phyloP scores from a whole-genome alignment of 2,888 invertebrate genomes.

The Unio pictorum region DNA sequence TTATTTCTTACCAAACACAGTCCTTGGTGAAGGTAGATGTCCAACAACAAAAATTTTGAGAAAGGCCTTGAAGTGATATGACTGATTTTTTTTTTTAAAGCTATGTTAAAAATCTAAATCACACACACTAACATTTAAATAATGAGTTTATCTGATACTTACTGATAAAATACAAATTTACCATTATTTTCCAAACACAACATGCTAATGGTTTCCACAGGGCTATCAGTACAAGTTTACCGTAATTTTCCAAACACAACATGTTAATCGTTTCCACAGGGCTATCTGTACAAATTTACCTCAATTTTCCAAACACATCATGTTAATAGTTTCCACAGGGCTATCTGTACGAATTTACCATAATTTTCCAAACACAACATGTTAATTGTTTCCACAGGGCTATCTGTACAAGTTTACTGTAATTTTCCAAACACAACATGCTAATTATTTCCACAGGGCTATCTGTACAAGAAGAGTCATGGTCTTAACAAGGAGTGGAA shows the following conservation, averaged over 20 bases:
- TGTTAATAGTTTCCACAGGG: conserved; percentile 74
- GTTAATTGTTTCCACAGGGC: conserved; percentile 74
- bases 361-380: not conserved
- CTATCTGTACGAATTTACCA: conserved; percentile 80
- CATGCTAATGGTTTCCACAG: conserved; percentile 49
- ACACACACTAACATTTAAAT: not conserved
- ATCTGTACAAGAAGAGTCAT: conserved; percentile 92
- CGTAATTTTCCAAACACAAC: not conserved
- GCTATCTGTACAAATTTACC: conserved; percentile 87
- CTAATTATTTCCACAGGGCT: conserved; percentile 76
- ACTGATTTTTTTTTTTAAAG: too few species aligned
- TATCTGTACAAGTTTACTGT: conserved; percentile 76
- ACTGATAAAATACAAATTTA: too few species aligned
- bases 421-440: not conserved
- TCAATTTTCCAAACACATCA: too few species aligned
- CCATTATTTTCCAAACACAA: not conserved
- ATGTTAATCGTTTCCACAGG: conserved; percentile 71
- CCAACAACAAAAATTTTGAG: too few species aligned
- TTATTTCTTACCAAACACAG: too few species aligned
- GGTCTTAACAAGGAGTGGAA: conserved; percentile 98
- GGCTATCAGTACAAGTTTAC: conserved; percentile 90
- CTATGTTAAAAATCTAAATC: too few species aligned
- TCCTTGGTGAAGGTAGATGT: too few species aligned
- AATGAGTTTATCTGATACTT: too few species aligned
- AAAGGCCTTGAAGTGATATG: too few species aligned